Base-by-base conservation (phyloP, 2,797 vertebrate genomes). In the Gastrophryne carolinensis region DNA sequence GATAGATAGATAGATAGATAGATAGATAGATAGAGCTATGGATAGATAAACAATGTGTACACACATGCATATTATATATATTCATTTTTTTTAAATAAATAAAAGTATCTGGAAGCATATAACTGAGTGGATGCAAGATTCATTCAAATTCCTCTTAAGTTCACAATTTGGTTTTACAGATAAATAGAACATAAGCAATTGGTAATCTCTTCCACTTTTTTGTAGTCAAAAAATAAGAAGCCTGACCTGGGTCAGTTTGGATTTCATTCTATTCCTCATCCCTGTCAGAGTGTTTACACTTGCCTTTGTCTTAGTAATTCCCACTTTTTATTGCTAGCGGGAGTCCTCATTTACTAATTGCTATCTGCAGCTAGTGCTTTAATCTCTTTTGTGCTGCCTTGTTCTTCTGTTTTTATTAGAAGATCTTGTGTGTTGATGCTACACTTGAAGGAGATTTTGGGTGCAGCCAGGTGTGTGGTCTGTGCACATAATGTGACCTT, bases 391-490 rank as follows among this genome's bases (percentile, higher is more conserved):
- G 57, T 76, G 63, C 19, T 57, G 47, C 19, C 27, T 23, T 19
- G 7, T 44, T 52, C 13, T 29, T 24, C 15, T 56, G 57, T 56
- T 70, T 68, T 54, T 76, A 70, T 49, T 68, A 49, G 49, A 13
- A 61, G 49, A 54, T 15, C 74, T 24, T 26, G 19, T 34, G 66
- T 35, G 24, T 26, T 53, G 73, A 61, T 61, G 54, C 64, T 47
- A n/a, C 32, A 41, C 47, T 67, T 32, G 26, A 23, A 9, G 34
- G 10, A 49, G 49, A 53, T 57, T 68, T 69, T 57, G 62, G 66
- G 74, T 63, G 66, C 66, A 63, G 27, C 57, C 57, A 76, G 74
- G 74, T 76, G 74, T 70, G 66, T 70, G 74, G 74, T 76, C 74
- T 76, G 13, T 34, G 73, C 27, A 69, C 54, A 70, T 23, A 56